Evolutionary conservation across 2,888 invertebrate genomes (phyloP).

Genomic region (Caenorhabditis sp.): DNA sequence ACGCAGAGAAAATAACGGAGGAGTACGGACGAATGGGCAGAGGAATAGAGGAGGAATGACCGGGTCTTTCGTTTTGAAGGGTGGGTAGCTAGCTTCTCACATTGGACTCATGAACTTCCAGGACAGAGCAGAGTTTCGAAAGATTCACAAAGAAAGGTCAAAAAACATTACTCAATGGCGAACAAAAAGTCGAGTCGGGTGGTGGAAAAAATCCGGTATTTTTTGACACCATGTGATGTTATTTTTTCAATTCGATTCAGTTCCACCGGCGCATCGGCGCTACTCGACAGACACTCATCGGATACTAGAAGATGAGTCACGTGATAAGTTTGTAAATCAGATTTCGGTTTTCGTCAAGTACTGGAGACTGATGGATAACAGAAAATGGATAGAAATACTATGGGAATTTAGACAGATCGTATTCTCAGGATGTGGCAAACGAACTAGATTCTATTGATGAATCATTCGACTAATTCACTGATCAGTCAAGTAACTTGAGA

Average conservation of each 20-base stretch:
- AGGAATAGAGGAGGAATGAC: background rate
- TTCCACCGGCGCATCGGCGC: background rate
- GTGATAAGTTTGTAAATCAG: too few species aligned
- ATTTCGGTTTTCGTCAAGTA: too few species aligned
- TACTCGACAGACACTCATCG: background rate
- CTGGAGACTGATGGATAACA: too few species aligned
- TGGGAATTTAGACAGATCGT: too few species aligned
- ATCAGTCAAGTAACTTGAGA: too few species aligned
- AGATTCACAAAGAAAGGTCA: too few species aligned
- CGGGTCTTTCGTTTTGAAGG: background rate
- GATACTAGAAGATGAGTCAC: conserved; percentile 27
- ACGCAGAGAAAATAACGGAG: conserved; percentile 3
- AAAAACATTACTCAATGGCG: background rate
- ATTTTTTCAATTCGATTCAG: background rate
- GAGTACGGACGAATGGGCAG: background rate
- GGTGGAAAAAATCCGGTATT: conserved; percentile 39
- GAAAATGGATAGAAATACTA: too few species aligned
- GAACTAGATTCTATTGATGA: too few species aligned
- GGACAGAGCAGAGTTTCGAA: too few species aligned
- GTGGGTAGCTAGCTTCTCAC: background rate
- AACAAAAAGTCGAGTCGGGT: background rate
- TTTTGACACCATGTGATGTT: conserved; percentile 48
- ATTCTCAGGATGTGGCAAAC: too few species aligned
- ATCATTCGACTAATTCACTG: too few species aligned
- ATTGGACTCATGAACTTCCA: conserved; percentile 26